A percentile compares a stretch with the other conserved stretches of the same genome.
These are phyloP conservation scores for Manis pentadactyla DNA, from an alignment of 2,797 vertebrate species.

Conservation along the genomic window DNA sequence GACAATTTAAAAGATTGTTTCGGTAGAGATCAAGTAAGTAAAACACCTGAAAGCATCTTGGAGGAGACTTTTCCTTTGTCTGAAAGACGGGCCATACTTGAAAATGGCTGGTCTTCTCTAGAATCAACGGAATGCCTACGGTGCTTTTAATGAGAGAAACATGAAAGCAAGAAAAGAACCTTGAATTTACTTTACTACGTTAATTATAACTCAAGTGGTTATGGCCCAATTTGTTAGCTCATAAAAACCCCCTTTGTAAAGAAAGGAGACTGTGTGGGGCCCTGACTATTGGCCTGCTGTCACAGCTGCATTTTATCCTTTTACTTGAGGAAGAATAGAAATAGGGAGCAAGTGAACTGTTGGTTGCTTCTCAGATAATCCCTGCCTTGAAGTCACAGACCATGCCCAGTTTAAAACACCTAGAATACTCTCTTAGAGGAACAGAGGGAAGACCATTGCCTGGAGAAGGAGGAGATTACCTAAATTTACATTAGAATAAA, in stretches of 20 bases:
- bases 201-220: conserved; percentile 30
- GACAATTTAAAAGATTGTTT: neutral
- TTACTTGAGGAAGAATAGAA: neutral
- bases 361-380: conserved; percentile 48
- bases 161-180: neutral
- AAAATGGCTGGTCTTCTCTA: neutral
- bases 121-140: neutral
- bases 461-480: neutral
- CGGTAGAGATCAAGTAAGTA: neutral
- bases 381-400: conserved; percentile 17
- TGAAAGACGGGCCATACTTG: neutral
- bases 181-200: conserved; percentile 25
- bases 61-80: neutral
- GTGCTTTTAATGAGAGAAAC: conserved; percentile 46
- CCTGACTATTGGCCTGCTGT: neutral
- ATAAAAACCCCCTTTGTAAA: conserved; percentile 37
- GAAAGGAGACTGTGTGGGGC: neutral
- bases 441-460: neutral
- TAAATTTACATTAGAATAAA: neutral
- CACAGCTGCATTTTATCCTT: neutral
- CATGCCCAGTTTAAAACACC: neutral
- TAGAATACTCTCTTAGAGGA: conserved; percentile 51
- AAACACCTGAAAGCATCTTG: neutral
- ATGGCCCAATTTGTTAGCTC: neutral
- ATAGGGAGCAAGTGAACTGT: conserved; percentile 35